Conservation (phyloP, 2,797 vertebrate genomes). For the Melanotaenia boesemani region DNA sequence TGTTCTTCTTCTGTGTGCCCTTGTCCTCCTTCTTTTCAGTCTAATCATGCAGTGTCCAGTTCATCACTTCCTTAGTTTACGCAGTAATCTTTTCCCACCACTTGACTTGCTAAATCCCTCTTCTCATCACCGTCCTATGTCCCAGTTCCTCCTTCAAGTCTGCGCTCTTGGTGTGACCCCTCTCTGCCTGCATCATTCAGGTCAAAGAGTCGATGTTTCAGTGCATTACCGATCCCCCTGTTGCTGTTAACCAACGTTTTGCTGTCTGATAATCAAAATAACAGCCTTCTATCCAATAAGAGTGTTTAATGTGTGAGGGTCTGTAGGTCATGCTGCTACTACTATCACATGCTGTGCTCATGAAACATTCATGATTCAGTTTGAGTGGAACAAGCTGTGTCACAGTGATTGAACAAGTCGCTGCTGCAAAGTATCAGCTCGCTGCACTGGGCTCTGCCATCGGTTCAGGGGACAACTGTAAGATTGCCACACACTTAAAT, state of each 20-base stretch:
- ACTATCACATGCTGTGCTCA: conserved; percentile 54
- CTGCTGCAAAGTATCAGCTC: conserved; percentile 54
- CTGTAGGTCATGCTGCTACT: conserved; percentile 46
- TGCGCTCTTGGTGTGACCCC: conserved; percentile 39
- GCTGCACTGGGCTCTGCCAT: conserved; percentile 47
- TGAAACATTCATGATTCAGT: conserved; percentile 75
- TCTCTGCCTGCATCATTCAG: conserved; percentile 35
- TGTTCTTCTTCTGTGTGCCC: conserved; percentile 38
- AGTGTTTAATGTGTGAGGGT: conserved; percentile 45
- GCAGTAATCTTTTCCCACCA: conserved; percentile 42
- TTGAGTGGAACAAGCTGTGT: conserved; percentile 57
- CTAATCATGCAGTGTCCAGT: conserved; percentile 11
- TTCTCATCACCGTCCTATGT: conserved; percentile 40
- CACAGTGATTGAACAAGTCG: conserved; percentile 70
- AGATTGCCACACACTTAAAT: conserved; percentile 49
- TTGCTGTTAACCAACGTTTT: conserved; percentile 41
- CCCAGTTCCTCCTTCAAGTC: conserved; percentile 13
- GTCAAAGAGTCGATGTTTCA: conserved; percentile 34
- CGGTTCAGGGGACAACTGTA: conserved; percentile 48
- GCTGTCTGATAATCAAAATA: conserved; percentile 36
- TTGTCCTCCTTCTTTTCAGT: conserved; percentile 24
- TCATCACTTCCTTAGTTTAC: conserved; percentile 45
- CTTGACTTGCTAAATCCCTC: conserved; percentile 52
- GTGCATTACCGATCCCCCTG: conserved; percentile 6
- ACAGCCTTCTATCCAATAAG: conserved; percentile 22